A percentile compares a stretch with the other conserved stretches of the same genome.
phyloP scores from a whole-genome alignment of 2,888 invertebrate species.

The Bursaphelenchus okinawaensis region DNA sequence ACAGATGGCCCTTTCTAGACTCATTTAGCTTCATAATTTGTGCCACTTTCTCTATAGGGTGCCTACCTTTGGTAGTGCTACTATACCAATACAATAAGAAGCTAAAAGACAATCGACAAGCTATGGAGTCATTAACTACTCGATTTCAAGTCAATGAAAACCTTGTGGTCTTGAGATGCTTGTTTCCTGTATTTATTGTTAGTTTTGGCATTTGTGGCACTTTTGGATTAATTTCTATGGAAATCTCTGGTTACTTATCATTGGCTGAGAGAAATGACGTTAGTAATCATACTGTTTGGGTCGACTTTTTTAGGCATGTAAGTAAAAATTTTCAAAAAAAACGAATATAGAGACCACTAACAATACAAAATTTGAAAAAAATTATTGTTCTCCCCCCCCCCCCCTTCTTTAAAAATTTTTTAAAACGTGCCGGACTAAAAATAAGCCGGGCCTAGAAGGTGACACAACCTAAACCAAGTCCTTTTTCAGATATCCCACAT shows the following conservation, averaged over 20 bases:
- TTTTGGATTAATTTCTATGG: not conserved
- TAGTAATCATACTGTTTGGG: not conserved
- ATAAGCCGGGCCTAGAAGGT: too few relatives aligned
- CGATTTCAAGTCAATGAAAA: not conserved
- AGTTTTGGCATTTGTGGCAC: not conserved
- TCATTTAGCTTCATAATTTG: not conserved
- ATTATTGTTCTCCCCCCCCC: too few relatives aligned
- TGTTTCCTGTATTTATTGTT: not conserved
- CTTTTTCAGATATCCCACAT: not conserved
- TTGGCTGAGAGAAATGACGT: not conserved
- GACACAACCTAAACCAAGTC: too few relatives aligned
- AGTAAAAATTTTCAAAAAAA: not conserved
- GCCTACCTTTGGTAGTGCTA: not conserved
- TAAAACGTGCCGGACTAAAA: not conserved
- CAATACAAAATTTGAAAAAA: too few relatives aligned
- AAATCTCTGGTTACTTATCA: not conserved
- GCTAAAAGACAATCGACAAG: not conserved
- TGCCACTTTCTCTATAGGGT: not conserved
- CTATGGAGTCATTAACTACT: not conserved
- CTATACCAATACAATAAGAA: not conserved
- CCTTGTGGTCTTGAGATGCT: not conserved
- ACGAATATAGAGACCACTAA: too few relatives aligned
- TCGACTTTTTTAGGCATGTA: not conserved
- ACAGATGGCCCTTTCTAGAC: not conserved
- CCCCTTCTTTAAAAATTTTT: too few relatives aligned